Conservation (phyloP, 2,113 vertebrate genomes). For the Atlantisia rogersi region DNA sequence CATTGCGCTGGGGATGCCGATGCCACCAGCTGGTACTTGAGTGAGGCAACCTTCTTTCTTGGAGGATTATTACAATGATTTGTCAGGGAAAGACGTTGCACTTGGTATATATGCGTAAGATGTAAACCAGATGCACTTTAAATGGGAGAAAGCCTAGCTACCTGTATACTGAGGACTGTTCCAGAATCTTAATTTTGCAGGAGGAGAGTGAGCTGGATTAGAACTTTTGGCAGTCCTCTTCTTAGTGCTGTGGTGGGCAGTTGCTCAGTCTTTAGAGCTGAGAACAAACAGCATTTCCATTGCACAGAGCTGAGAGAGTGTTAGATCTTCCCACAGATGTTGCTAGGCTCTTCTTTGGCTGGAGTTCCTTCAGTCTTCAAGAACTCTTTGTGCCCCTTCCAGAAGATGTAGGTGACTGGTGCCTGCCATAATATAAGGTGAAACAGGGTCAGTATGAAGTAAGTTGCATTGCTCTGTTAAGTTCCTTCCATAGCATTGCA, state of each 20-base stretch:
- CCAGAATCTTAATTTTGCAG: conserved; percentile 19
- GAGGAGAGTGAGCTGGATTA: conserved; percentile 22
- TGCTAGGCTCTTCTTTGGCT: conserved; percentile 22
- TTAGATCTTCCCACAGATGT: conserved; percentile 23
- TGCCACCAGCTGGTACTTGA: conserved; percentile 13
- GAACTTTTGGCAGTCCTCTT: conserved; percentile 9
- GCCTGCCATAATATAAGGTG: conserved; percentile 58
- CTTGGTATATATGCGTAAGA: conserved; percentile 4
- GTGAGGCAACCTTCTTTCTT: not conserved
- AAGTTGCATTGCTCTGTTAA: conserved; percentile 50
- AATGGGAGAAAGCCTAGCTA: conserved; percentile 50
- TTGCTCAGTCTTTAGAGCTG: conserved; percentile 15
- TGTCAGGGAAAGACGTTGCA: not conserved
- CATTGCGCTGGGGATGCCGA: not conserved
- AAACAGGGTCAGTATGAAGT: conserved; percentile 68
- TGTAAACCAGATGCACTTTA: conserved; percentile 76
- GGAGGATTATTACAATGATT: not conserved
- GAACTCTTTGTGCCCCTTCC: not conserved
- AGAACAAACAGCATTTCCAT: conserved; percentile 36
- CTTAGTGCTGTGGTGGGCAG: not conserved
- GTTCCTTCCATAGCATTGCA: conserved; percentile 70
- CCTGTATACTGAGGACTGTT: not conserved
- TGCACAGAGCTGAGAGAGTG: conserved; percentile 33
- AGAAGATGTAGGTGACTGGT: conserved; percentile 28
- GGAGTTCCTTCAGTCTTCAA: conserved; percentile 32